Conservation (phyloP, 2,888 invertebrate species). For the Furcula furcula region DNA sequence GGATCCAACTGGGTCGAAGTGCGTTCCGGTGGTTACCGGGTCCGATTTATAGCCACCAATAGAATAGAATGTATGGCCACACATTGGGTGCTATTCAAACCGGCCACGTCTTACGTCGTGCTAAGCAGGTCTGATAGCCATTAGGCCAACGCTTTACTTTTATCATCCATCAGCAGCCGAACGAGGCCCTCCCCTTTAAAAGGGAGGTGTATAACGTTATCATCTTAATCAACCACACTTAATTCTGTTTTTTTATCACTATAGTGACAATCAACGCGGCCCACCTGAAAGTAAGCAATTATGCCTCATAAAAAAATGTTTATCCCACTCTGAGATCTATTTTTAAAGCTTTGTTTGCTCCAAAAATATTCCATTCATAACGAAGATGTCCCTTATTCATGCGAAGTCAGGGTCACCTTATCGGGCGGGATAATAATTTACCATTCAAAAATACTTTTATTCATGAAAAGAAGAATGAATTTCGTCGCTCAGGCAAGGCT, state of each 20-base stretch:
- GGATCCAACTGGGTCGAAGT: too few species aligned
- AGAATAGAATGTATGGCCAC: too few species aligned
- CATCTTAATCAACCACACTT: neutral
- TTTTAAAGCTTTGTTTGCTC: neutral
- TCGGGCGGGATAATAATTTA: conserved; percentile 25
- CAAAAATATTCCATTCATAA: neutral
- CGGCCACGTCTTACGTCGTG: too few species aligned
- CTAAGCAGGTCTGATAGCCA: too few species aligned
- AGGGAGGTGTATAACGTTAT: neutral
- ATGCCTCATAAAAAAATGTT: neutral
- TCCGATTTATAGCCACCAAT: too few species aligned
- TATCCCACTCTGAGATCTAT: neutral
- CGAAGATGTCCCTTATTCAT: conserved; percentile 5
- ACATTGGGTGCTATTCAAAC: too few species aligned
- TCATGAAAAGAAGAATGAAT: conserved; percentile 24
- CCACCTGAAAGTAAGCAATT: neutral
- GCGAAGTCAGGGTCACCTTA: conserved; percentile 13
- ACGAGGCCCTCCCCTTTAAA: too few species aligned
- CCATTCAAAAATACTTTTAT: conserved; percentile 31
- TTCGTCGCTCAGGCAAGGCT: conserved; percentile 11
- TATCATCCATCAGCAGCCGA: too few species aligned
- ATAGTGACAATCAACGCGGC: neutral
- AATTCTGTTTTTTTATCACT: neutral
- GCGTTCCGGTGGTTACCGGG: too few species aligned
- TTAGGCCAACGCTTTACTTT: too few species aligned